These are phyloP conservation scores for Tachina grossa DNA, from an alignment of 2,888 invertebrate genomes.

Conservation along the genomic window DNA sequence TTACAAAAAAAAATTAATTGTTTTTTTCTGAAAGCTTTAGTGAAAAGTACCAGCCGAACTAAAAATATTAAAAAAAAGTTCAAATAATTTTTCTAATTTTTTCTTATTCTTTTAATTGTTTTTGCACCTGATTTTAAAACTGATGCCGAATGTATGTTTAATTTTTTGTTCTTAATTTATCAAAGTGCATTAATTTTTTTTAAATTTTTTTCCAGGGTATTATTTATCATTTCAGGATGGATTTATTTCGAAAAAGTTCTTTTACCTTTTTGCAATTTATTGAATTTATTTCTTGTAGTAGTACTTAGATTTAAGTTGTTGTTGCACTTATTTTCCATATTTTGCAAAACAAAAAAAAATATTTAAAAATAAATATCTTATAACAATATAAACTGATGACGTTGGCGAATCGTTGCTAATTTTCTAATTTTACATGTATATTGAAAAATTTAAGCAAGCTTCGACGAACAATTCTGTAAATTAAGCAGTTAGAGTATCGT, in stretches of 20 bases:
- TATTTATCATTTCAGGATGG: slow-evolving; percentile 59
- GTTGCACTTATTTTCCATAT: slow-evolving; percentile 51
- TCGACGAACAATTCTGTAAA: no score
- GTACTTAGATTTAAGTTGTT: slow-evolving; percentile 28
- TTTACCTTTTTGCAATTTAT: background rate
- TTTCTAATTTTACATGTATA: no score
- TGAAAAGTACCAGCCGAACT: no score
- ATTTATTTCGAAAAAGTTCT: slow-evolving; percentile 58
- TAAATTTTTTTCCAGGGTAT: slow-evolving; percentile 26
- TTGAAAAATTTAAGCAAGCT: background rate
- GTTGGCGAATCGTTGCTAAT: background rate
- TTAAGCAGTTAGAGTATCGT: no score
- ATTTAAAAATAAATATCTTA: background rate
- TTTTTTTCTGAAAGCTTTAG: no score
- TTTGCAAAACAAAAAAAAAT: slow-evolving; percentile 43
- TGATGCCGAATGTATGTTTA: slow-evolving; percentile 1
- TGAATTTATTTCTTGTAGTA: slow-evolving; percentile 16
- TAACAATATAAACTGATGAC: slow-evolving; percentile 7
- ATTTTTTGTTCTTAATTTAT: slow-evolving; percentile 28
- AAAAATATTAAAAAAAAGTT: background rate
- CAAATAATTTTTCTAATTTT: slow-evolving; percentile 1
- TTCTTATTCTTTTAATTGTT: background rate
- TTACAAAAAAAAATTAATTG: no score
- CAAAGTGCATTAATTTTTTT: slow-evolving; percentile 41
- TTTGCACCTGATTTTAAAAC: slow-evolving; percentile 7